These are phyloP conservation scores for Oryctes rhinoceros DNA, from an alignment of 1,140 invertebrate genomes.

Conservation along the genomic window DNA sequence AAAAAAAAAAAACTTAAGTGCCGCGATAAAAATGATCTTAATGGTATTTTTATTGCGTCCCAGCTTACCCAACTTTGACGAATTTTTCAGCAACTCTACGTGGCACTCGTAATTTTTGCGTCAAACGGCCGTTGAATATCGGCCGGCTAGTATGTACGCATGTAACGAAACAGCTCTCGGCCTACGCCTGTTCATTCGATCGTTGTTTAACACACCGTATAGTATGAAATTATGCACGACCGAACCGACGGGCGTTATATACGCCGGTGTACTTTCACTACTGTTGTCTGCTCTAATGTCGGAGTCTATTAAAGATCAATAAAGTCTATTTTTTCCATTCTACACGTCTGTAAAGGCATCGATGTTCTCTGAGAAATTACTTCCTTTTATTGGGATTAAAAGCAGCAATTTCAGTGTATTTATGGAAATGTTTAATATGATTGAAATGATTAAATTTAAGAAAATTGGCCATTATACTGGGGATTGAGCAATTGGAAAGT, in stretches of 20 bases:
- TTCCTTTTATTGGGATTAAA: neutral
- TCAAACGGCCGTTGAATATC: neutral
- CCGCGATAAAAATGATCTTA: neutral
- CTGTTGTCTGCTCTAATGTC: neutral
- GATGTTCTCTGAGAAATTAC: neutral
- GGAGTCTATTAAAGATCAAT: slow-evolving; percentile 6
- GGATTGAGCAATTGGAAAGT: slow-evolving; percentile 11
- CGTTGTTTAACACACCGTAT: slow-evolving; percentile 27
- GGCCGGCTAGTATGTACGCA: neutral
- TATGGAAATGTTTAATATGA: no score
- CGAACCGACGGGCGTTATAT: neutral
- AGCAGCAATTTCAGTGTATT: no score
- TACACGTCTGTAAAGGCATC: neutral
- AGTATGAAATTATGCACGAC: slow-evolving; percentile 26
- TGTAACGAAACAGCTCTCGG: neutral
- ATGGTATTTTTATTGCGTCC: neutral
- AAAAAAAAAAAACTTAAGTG: neutral
- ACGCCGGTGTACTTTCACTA: neutral
- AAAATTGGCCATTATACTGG: neutral
- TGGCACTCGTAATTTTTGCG: neutral
- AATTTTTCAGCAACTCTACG: neutral
- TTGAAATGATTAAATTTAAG: neutral
- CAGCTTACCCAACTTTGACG: neutral
- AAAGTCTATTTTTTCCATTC: neutral
- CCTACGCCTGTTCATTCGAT: neutral